These are phyloP conservation scores for Anomalospiza imberbis DNA, from an alignment of 2,797 vertebrate genomes.

Conservation along the genomic window DNA sequence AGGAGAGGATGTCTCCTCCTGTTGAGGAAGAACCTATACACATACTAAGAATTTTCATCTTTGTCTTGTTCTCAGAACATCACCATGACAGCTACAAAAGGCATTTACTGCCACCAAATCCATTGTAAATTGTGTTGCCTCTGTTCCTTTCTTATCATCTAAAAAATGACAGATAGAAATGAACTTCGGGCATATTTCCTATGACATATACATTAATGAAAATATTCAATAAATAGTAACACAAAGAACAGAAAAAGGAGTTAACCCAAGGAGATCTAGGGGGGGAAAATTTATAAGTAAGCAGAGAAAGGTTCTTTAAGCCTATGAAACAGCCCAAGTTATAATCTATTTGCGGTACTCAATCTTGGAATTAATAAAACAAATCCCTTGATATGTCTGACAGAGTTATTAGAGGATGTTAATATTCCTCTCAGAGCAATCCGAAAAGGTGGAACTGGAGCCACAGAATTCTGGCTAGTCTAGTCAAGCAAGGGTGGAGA, in stretches of 20 bases:
- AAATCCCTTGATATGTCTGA: conserved; percentile 70
- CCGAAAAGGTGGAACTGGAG: conserved; percentile 37
- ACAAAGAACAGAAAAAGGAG: neutral
- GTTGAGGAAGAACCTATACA: neutral
- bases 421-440: conserved; percentile 60
- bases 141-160: neutral
- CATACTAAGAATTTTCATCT: neutral
- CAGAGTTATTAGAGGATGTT: conserved; percentile 66
- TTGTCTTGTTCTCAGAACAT: neutral
- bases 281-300: neutral
- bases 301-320: conserved; percentile 17
- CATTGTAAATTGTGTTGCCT: neutral
- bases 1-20: neutral
- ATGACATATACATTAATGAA: neutral
- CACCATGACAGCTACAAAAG: neutral
- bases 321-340: conserved; percentile 13
- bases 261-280: neutral
- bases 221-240: conserved; percentile 29
- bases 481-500: neutral
- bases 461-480: neutral
- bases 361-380: conserved; percentile 72
- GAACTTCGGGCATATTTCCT: neutral
- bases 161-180: neutral
- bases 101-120: neutral
- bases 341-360: conserved; percentile 64